A percentile compares a stretch with the other conserved stretches of the same genome.
These are phyloP conservation scores for Pachycephala philippinensis DNA, from an alignment of 2,113 vertebrate species.

Conservation along the genomic window DNA sequence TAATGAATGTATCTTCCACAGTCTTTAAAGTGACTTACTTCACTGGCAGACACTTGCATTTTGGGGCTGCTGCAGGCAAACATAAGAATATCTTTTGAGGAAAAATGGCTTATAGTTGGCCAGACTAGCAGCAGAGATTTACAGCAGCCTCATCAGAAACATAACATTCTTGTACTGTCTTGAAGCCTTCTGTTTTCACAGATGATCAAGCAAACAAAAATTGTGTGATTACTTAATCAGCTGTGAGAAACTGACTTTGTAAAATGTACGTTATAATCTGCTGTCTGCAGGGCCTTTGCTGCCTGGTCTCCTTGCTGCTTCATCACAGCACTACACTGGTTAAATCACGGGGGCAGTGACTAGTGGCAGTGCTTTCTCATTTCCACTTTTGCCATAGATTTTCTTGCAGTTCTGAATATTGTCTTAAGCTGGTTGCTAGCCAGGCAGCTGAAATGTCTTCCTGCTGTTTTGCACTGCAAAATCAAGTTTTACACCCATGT, in stretches of 20 bases:
- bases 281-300: neutral
- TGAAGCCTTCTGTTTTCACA: neutral
- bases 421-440: neutral
- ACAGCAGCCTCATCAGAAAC: neutral
- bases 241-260: neutral
- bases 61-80: neutral
- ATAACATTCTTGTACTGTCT: neutral
- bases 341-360: neutral
- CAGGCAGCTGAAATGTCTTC: neutral
- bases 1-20: neutral
- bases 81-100: neutral
- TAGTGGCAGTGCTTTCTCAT: neutral
- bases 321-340: neutral
- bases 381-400: neutral
- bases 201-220: constrained; percentile 12
- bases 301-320: neutral
- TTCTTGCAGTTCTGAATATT: neutral
- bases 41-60: neutral
- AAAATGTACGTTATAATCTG: neutral
- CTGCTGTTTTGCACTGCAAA: neutral
- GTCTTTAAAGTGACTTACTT: neutral
- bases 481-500: neutral
- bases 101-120: neutral
- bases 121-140: neutral
- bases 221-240: neutral